Percentiles rank a stretch among this genome's conserved stretches.
Conservation (phyloP, 1,140 invertebrate genomes). For the Chelonus insularis region DNA sequence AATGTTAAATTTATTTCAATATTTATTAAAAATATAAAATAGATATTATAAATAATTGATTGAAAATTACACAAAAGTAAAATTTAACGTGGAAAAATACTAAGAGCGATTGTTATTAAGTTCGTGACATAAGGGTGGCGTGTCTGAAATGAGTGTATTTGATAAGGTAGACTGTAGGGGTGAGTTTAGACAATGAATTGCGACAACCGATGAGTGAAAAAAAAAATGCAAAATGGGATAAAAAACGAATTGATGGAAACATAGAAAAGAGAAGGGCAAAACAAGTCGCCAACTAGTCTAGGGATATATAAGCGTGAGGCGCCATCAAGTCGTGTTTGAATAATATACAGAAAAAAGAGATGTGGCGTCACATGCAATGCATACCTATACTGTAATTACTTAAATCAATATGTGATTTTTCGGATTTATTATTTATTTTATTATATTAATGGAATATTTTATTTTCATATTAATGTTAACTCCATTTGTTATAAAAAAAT, state of each 20-base stretch:
- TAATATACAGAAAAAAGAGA: conserved; percentile 26
- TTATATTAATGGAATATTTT: too few relatives aligned
- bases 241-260: neutral
- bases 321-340: conserved; percentile 35
- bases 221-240: conserved; percentile 25
- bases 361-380: conserved; percentile 21
- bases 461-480: neutral
- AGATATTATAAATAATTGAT: neutral
- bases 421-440: neutral
- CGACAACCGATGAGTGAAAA: conserved; percentile 1
- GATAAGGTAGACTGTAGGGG: conserved; percentile 2
- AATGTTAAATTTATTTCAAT: too few relatives aligned
- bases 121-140: conserved; percentile 12
- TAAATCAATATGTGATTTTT: conserved; percentile 13
- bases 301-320: conserved; percentile 39
- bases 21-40: too few relatives aligned
- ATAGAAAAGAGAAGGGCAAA: conserved; percentile 16
- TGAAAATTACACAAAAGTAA: neutral
- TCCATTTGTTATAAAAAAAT: too few relatives aligned
- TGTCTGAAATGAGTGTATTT: conserved; percentile 10
- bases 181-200: conserved; percentile 10
- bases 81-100: conserved; percentile 1
- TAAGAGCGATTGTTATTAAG: conserved; percentile 2
- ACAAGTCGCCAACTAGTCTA: conserved; percentile 39
- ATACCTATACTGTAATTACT: conserved; percentile 15